phyloP scores from a whole-genome alignment of 2,888 invertebrate genomes.

The Drosophila pegasa region DNA sequence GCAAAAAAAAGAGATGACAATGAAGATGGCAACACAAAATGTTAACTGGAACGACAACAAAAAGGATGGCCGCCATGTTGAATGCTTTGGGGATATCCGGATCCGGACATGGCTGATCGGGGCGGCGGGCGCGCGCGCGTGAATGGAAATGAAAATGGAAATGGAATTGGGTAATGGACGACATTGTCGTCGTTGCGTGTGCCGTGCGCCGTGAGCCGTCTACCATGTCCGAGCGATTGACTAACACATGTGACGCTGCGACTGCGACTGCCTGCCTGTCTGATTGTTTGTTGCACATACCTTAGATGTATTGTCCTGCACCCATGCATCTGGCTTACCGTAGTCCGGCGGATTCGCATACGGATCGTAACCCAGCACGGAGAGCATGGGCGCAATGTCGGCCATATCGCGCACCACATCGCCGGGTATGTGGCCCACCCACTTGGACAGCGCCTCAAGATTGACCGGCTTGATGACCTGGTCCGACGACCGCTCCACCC shows the following conservation, averaged over 20 bases:
- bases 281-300: conserved; percentile 77
- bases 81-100: conserved; percentile 59
- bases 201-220: neutral
- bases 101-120: conserved; percentile 18
- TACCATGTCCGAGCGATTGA: too few relatives aligned
- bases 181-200: neutral
- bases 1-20: conserved; percentile 36
- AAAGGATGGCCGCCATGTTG: conserved; percentile 58
- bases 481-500: conserved; percentile 98
- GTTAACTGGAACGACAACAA: conserved; percentile 54
- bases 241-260: conserved; percentile 1
- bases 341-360: conserved; percentile 98
- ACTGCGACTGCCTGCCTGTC: conserved; percentile 47
- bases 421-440: conserved; percentile 95
- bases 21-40: conserved; percentile 48
- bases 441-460: conserved; percentile 96
- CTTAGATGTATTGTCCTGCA: conserved; percentile 88
- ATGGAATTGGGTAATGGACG: conserved; percentile 8
- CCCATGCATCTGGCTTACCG: conserved; percentile 92
- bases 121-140: neutral
- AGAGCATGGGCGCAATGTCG: conserved; percentile 97
- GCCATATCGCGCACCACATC: conserved; percentile 97
- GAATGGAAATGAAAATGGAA: conserved; percentile 9
- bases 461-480: conserved; percentile 99
- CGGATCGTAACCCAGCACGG: conserved; percentile 97